A percentile compares a stretch with the other conserved stretches of the same genome.
These are phyloP conservation scores for Stomatorhinus walkeri DNA, from an alignment of 2,797 vertebrate species.

Conservation along the genomic window DNA sequence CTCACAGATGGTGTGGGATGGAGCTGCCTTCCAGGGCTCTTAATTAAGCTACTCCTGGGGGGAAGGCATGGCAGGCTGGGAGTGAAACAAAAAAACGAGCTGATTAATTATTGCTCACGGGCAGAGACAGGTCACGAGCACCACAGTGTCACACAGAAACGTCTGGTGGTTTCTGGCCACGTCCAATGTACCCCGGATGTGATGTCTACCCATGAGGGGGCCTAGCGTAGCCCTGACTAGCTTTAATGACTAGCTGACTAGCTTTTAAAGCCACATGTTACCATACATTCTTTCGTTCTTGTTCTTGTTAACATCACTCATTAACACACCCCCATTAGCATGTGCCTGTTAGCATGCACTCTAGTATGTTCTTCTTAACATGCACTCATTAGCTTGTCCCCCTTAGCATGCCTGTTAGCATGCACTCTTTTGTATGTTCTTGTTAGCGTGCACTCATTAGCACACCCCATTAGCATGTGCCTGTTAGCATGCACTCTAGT, in stretches of 20 bases:
- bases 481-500: background rate
- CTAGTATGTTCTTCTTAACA: background rate
- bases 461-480: background rate
- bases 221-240: background rate
- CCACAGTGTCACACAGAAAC: conserved; percentile 41
- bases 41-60: conserved; percentile 55
- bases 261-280: too few species aligned
- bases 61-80: conserved; percentile 34
- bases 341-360: background rate
- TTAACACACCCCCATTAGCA: background rate
- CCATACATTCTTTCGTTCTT: too few species aligned
- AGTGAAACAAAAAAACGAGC: conserved; percentile 39
- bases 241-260: background rate
- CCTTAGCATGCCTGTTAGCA: too few species aligned
- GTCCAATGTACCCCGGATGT: background rate
- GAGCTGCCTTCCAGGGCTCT: conserved; percentile 10
- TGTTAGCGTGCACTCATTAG: background rate
- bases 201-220: conserved; percentile 24
- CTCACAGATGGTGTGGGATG: conserved; percentile 18
- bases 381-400: background rate
- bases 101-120: conserved; percentile 60
- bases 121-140: conserved; percentile 49
- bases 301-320: background rate
- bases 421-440: background rate
- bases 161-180: conserved; percentile 56